Evolutionary conservation across 1,140 invertebrate species (phyloP).

Genomic region (Euwallacea fornicatus): DNA sequence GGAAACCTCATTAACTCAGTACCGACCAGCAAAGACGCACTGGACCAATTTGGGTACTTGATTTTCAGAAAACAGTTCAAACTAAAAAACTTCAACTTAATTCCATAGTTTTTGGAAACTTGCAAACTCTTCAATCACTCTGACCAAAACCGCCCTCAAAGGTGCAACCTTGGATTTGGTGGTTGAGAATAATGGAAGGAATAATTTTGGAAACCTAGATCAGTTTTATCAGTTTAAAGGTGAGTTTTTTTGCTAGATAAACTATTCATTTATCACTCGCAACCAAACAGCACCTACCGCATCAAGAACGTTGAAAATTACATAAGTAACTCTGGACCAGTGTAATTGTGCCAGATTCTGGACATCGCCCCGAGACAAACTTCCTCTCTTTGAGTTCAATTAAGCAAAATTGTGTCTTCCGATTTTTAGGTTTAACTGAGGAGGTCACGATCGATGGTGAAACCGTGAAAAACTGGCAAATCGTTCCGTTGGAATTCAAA

Average conservation of each 20-base stretch:
- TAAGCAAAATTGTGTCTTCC: too few relatives aligned
- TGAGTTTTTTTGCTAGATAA: constrained; percentile 2
- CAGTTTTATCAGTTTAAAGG: constrained; percentile 59
- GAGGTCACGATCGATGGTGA: constrained; percentile 54
- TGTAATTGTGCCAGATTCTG: too few relatives aligned
- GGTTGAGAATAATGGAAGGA: constrained; percentile 63
- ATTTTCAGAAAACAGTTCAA: not conserved
- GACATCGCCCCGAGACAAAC: too few relatives aligned
- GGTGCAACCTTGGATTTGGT: constrained; percentile 58
- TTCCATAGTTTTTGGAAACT: constrained; percentile 51
- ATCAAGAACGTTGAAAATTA: not conserved
- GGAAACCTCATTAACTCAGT: constrained; percentile 51
- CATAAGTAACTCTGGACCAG: constrained; percentile 28
- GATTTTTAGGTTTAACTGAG: constrained; percentile 50
- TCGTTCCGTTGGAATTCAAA: constrained; percentile 60
- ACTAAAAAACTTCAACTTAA: not conserved
- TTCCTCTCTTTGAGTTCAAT: too few relatives aligned
- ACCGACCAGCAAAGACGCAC: constrained; percentile 43
- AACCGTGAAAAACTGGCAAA: constrained; percentile 56
- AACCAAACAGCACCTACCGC: not conserved
- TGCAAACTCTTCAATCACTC: constrained; percentile 46
- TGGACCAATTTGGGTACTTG: constrained; percentile 53
- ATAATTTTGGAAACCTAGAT: constrained; percentile 57
- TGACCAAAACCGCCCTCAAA: constrained; percentile 37
- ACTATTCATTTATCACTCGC: not conserved